Base-by-base conservation (phyloP, 2,797 vertebrate species). In the Myripristis jacobus region DNA sequence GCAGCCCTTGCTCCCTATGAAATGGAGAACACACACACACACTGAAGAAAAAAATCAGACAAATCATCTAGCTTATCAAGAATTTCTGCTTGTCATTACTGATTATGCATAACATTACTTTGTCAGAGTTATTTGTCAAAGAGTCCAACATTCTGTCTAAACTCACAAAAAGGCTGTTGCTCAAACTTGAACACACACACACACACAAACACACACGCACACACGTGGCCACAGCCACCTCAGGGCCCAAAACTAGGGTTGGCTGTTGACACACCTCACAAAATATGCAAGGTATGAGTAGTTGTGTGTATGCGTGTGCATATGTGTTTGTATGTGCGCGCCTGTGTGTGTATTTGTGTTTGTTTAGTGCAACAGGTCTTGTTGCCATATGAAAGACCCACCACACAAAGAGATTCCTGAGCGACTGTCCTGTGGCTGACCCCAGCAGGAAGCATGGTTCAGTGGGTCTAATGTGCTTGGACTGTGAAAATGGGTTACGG, bases 371-470 rank as follows among this genome's bases (percentile, higher is more conserved):
- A 80, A 66, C 71, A 61, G 58, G 60, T 73, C 73, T 81, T 74
- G 59, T 83, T 81, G 51, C 73, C 72, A 70, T 79, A 75, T 72
- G 81, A 84, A 69, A 10, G 48, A 6, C 60, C 66, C 63, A 16
- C 29, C 48, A 51, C 64, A 87, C 80, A 90, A 91, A 90, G 63
- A 72, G 38, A 76, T 82, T 82, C 89, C 84, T 89, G 82, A 87
- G 86, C 12, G 29, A 59, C 51, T 88, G 90, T 89, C 91, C 92
- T 1, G 8, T 62, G 64, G 53, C 66, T 92, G 89, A 92, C 82
- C 88, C 62, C 76, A 22, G 74, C 41, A 46, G 87, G 77, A 71
- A 25, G 41, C 85, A 88, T 1, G 71, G 77, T 81, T 87, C 86
- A 88, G 84, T 55, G 68, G 73, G 64, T 85, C 74, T 69, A 73